Evolutionary conservation across 1,140 invertebrate species (phyloP), one percentile per base, ranked within the genome.

Genomic region (Drosophila baimaii): DNA sequence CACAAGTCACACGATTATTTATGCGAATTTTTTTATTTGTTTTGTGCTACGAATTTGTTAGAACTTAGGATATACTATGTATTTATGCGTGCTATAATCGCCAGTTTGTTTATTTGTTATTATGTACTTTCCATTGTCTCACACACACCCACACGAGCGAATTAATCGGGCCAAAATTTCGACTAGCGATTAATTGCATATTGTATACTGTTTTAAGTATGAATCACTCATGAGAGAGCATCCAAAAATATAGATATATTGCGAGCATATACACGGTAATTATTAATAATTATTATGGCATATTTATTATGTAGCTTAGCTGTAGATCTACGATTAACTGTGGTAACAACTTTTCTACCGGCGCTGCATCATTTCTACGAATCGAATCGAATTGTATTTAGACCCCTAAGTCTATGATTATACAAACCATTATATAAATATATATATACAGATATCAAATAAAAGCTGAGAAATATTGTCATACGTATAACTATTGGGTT

Each of bases 281-380:
- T 77, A 68, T 21, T 76, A 71, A 49, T 29, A 49, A 49, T 64
- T 71, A 68, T 70, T 79, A 81, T 69, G 73, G 49, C 64, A 77
- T 82, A 85, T 86, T 71, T 74, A 79, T 88, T 89, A 88, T 88
- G 83, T 88, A 86, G 83, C 84, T 86, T 86, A 86, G 82, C 78
- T 71, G 68, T 71, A 72, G 69, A 33, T 49, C 54, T 79, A 89
- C 74, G 54, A 64, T 89, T 89, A 58, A 71, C 66, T 72, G 69
- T 58, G 69, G 69, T 72, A 71, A 33, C 19, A 41, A 47, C 27
- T 72, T 72, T 72, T 72, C 66, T 72, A 72, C 66, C 27, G 43
- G 64, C 65, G 39, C 65, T 39, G 68, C 68, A 72, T 25, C 66
- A 58, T 72, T 72, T 72, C 25, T 72, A 71, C 69, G 69, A 72